A percentile compares a stretch with the other conserved stretches of the same genome.
phyloP scores from a whole-genome alignment of 2,888 invertebrate genomes.

The Osmoderma eremita region DNA sequence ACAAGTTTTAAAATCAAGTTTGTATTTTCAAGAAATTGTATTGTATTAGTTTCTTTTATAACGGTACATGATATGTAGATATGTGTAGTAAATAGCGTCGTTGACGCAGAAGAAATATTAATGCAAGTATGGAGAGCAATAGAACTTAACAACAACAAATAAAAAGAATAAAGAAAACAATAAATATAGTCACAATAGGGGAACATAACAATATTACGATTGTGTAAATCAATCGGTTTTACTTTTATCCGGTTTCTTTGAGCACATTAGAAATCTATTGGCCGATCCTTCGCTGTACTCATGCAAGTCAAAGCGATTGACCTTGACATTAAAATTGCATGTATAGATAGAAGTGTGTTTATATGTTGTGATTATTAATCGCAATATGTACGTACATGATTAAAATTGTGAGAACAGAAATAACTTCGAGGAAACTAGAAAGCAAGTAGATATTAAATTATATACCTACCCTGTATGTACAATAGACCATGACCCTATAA shows the following conservation, averaged over 20 bases:
- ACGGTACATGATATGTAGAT: not conserved
- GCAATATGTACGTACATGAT: not conserved
- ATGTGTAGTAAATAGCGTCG: not conserved
- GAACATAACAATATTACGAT: not conserved
- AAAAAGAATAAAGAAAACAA: not conserved
- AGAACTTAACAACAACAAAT: not conserved
- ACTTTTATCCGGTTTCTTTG: not conserved
- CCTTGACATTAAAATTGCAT: slow-evolving; percentile 40
- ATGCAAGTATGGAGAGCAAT: not conserved
- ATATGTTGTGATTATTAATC: slow-evolving; percentile 2
- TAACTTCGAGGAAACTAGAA: too few species aligned
- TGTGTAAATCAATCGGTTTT: slow-evolving; percentile 1
- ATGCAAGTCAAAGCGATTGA: slow-evolving; percentile 33
- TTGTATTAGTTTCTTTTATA: slow-evolving; percentile 12
- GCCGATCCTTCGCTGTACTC: slow-evolving; percentile 16
- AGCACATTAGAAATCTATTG: slow-evolving; percentile 13
- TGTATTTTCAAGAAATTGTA: slow-evolving; percentile 17
- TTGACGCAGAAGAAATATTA: not conserved
- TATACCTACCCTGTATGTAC: too few species aligned
- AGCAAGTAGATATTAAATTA: too few species aligned
- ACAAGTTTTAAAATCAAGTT: slow-evolving; percentile 6
- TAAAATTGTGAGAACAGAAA: too few species aligned
- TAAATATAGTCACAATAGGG: not conserved
- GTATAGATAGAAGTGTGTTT: slow-evolving; percentile 16
- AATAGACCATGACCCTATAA: too few species aligned